Percentiles rank a stretch among this genome's conserved stretches.
Conservation (phyloP, 2,888 invertebrate genomes). For the Folsomia candida region DNA sequence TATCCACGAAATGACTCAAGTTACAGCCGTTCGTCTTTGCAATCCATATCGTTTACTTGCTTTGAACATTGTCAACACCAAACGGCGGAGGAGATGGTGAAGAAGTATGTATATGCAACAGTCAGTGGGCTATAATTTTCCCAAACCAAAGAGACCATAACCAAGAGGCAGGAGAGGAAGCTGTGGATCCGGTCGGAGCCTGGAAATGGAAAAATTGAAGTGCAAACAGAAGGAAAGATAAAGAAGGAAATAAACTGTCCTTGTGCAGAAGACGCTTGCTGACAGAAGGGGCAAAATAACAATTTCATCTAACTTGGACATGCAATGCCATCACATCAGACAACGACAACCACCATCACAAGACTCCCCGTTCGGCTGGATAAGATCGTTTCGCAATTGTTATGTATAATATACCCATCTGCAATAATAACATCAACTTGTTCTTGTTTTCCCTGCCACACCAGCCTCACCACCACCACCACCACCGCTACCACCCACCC, state of each 20-base stretch:
- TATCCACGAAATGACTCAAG: too few relatives aligned
- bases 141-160: too few relatives aligned
- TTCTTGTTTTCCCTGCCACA: not conserved
- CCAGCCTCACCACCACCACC: too few relatives aligned
- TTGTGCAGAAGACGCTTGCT: not conserved
- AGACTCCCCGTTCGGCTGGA: not conserved
- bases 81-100: too few relatives aligned
- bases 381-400: slow-evolving; percentile 4
- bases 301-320: not conserved
- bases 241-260: not conserved
- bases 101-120: too few relatives aligned
- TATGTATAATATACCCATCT: slow-evolving; percentile 2
- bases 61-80: too few relatives aligned
- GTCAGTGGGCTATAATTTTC: too few relatives aligned
- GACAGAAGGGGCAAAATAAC: not conserved
- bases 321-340: not conserved
- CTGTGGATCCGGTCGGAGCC: too few relatives aligned
- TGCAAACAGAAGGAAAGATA: not conserved
- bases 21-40: too few relatives aligned
- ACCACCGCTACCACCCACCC: too few relatives aligned
- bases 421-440: slow-evolving; percentile 5
- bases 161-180: too few relatives aligned
- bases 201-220: not conserved
- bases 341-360: not conserved
- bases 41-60: too few relatives aligned